Conservation (phyloP, 1,140 invertebrate genomes). For the Dendroctonus valens region DNA sequence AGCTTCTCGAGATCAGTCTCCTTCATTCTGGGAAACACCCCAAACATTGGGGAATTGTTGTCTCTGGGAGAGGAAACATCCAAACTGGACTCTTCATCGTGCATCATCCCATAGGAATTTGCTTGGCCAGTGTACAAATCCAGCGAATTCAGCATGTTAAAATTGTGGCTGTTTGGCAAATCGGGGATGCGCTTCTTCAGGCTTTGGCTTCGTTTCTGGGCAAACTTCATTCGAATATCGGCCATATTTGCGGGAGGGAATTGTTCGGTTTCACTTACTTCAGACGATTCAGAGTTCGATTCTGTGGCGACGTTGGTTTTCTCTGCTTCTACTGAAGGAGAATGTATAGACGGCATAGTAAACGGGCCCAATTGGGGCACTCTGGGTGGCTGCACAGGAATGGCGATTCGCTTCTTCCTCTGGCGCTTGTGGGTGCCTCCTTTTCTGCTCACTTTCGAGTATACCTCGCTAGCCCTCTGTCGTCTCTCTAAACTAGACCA, state of each 20-base stretch:
- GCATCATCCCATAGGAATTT: conserved; percentile 53
- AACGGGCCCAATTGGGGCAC: conserved; percentile 67
- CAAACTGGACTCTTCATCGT: conserved; percentile 67
- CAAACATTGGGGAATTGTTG: conserved; percentile 69
- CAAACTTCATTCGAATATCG: conserved; percentile 42
- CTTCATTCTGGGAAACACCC: conserved; percentile 62
- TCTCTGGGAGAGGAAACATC: conserved; percentile 67
- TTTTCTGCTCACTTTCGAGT: conserved; percentile 67
- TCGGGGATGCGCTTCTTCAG: conserved; percentile 50
- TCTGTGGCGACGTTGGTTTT: conserved; percentile 49
- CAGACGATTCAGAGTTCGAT: conserved; percentile 57
- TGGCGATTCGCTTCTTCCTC: conserved; percentile 72
- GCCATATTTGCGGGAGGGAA: conserved; percentile 37
- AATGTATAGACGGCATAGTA: conserved; percentile 56
- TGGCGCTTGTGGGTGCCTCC: conserved; percentile 73
- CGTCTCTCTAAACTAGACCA: conserved; percentile 77
- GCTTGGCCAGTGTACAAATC: conserved; percentile 45
- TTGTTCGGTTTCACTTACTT: conserved; percentile 53
- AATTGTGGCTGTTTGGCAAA: conserved; percentile 45
- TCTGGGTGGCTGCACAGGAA: conserved; percentile 81
- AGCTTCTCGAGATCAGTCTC: conserved; percentile 63
- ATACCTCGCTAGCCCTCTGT: conserved; percentile 62
- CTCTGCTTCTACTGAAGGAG: conserved; percentile 48
- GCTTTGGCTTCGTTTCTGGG: conserved; percentile 49
- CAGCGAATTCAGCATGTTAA: conserved; percentile 47